Percentiles rank a stretch among this genome's conserved stretches.
These are phyloP conservation scores for Aleiodes leptofemur DNA, from an alignment of 2,888 invertebrate species.

Conservation along the genomic window DNA sequence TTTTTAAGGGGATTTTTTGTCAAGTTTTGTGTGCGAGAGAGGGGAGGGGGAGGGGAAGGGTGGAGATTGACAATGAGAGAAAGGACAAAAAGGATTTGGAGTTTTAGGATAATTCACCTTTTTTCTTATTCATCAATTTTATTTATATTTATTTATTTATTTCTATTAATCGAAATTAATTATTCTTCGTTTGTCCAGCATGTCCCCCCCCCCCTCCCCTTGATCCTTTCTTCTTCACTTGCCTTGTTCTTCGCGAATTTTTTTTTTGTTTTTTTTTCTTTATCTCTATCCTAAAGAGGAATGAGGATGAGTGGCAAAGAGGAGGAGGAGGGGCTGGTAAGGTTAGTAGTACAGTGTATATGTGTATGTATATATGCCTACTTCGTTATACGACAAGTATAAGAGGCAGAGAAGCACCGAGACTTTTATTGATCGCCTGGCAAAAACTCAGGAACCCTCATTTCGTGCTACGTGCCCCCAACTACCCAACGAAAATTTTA, in stretches of 20 bases:
- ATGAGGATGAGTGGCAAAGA: neutral
- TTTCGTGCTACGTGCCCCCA: conserved; percentile 74
- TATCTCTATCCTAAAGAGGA: conserved; percentile 34
- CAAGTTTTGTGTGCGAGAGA: conserved; percentile 3
- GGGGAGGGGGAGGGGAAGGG: conserved; percentile 64
- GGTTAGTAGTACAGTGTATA: conserved; percentile 32
- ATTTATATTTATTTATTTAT: neutral
- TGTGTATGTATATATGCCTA: conserved; percentile 59
- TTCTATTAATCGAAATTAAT: neutral
- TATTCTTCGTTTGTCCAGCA: neutral
- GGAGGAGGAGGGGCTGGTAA: conserved; percentile 22
- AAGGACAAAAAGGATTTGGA: conserved; percentile 18
- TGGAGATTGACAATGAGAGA: conserved; percentile 8
- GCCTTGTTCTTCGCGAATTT: neutral
- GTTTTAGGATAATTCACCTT: too few relatives aligned
- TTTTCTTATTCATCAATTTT: too few relatives aligned
- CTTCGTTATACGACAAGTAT: conserved; percentile 74
- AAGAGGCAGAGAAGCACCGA: conserved; percentile 71
- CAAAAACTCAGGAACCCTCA: conserved; percentile 76
- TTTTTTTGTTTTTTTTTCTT: neutral
- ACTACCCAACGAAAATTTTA: conserved; percentile 61
- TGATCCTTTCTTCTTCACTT: neutral
- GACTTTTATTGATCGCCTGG: conserved; percentile 76
- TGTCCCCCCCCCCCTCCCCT: conserved; percentile 26
- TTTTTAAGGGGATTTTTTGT: neutral